Conservation (phyloP, 2,797 vertebrate genomes). For the Lepus oiostolus region DNA sequence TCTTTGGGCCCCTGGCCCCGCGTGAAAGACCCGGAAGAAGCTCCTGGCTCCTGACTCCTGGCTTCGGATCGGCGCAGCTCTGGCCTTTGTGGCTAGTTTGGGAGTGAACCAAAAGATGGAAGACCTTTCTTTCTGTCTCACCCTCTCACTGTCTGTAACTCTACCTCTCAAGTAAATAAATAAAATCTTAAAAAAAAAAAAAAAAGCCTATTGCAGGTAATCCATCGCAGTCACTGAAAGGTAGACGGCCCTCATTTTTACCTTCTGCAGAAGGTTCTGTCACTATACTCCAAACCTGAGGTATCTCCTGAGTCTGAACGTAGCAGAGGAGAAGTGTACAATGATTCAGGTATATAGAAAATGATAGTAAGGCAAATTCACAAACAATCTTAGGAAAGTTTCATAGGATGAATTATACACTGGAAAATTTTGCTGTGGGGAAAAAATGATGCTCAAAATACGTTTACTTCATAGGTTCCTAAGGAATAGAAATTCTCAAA, state of each 20-base stretch:
- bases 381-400: constrained; percentile 62
- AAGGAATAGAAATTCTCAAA: not conserved
- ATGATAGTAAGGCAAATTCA: constrained; percentile 53
- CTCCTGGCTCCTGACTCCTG: too few species aligned
- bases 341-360: constrained; percentile 49
- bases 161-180: too few species aligned
- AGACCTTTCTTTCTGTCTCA: too few species aligned
- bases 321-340: constrained; percentile 68
- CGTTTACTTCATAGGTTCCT: not conserved
- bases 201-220: constrained; percentile 10
- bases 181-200: too few species aligned
- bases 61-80: too few species aligned
- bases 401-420: constrained; percentile 31
- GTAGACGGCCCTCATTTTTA: constrained; percentile 61
- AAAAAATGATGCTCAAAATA: constrained; percentile 19
- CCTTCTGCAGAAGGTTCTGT: constrained; percentile 63
- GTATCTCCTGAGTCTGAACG: constrained; percentile 66
- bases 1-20: too few species aligned
- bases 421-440: constrained; percentile 29
- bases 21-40: too few species aligned
- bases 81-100: too few species aligned
- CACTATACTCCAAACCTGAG: constrained; percentile 64
- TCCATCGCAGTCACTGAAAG: constrained; percentile 58
- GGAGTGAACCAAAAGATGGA: too few species aligned
- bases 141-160: too few species aligned